These are phyloP conservation scores for Podabrus alpinus DNA, from an alignment of 2,888 invertebrate species.

Conservation along the genomic window DNA sequence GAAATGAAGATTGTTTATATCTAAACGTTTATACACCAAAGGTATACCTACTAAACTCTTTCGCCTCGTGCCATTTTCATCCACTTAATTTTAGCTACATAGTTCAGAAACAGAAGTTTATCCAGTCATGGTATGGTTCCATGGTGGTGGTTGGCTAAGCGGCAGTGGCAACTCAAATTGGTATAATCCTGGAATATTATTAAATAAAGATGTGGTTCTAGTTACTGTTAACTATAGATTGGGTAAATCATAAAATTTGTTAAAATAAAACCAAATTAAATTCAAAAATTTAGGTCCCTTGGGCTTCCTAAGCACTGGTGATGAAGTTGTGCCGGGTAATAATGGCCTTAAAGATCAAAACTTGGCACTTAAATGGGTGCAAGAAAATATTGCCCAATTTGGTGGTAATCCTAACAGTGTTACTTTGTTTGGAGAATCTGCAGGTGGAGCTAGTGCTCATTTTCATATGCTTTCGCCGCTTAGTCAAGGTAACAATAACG, in stretches of 20 bases:
- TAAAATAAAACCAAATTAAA: constrained; percentile 20
- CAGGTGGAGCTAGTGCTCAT: constrained; percentile 55
- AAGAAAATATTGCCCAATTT: constrained; percentile 51
- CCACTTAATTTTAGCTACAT: background rate
- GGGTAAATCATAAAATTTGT: constrained; percentile 17
- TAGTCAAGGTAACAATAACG: constrained; percentile 44
- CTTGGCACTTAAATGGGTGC: constrained; percentile 52
- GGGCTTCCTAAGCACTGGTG: constrained; percentile 50
- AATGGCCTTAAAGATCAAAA: constrained; percentile 56
- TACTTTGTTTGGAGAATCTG: constrained; percentile 55
- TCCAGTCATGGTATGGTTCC: constrained; percentile 79
- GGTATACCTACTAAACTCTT: constrained; percentile 36
- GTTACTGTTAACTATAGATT: constrained; percentile 47
- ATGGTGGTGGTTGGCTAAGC: constrained; percentile 77
- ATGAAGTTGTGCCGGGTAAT: constrained; percentile 53
- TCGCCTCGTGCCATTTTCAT: background rate
- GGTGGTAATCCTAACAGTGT: constrained; percentile 53
- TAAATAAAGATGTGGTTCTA: constrained; percentile 71
- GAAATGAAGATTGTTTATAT: constrained; percentile 83
- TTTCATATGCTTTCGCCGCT: constrained; percentile 54
- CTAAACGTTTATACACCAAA: constrained; percentile 71
- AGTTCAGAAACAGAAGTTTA: constrained; percentile 34
- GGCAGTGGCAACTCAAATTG: constrained; percentile 70
- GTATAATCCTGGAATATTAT: constrained; percentile 72
- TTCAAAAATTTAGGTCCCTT: constrained; percentile 46